Evolutionary conservation across 1,140 invertebrate species (phyloP).

Genomic region (Oryctes rhinoceros): DNA sequence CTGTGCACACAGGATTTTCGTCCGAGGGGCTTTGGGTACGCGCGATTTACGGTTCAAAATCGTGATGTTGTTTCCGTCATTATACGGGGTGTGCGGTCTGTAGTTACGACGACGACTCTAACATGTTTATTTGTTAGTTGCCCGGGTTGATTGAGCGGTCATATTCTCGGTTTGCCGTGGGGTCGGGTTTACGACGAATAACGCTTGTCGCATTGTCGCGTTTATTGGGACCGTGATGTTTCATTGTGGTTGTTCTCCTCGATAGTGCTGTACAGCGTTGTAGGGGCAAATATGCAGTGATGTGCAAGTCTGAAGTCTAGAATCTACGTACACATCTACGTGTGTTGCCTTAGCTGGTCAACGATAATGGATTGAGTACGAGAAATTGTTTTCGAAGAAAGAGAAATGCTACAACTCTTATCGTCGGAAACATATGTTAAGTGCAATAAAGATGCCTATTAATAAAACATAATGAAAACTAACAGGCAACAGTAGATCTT

Average conservation of each 20-base stretch:
- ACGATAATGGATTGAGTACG: no score
- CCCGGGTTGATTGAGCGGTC: constrained; percentile 45
- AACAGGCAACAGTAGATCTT: no score
- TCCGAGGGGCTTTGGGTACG: not conserved
- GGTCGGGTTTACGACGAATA: not conserved
- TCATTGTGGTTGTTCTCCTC: constrained; percentile 9
- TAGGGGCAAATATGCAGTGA: no score
- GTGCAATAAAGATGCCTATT: no score
- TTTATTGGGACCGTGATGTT: constrained; percentile 17
- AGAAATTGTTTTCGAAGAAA: no score
- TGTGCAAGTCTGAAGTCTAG: no score
- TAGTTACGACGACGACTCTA: constrained; percentile 35
- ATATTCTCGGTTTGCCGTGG: constrained; percentile 33
- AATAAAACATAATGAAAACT: no score
- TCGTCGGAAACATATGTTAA: no score
- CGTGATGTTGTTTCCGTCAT: constrained; percentile 41
- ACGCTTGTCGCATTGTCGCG: not conserved
- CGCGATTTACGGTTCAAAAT: not conserved
- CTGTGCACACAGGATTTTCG: constrained; percentile 44
- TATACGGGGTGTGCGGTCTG: constrained; percentile 46
- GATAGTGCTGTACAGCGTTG: not conserved
- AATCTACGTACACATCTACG: no score
- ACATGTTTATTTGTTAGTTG: constrained; percentile 45
- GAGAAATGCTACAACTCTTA: no score
- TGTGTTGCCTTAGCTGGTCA: no score